Evolutionary conservation across 2,888 invertebrate genomes (phyloP).

Genomic region (Tenodera sinensis): DNA sequence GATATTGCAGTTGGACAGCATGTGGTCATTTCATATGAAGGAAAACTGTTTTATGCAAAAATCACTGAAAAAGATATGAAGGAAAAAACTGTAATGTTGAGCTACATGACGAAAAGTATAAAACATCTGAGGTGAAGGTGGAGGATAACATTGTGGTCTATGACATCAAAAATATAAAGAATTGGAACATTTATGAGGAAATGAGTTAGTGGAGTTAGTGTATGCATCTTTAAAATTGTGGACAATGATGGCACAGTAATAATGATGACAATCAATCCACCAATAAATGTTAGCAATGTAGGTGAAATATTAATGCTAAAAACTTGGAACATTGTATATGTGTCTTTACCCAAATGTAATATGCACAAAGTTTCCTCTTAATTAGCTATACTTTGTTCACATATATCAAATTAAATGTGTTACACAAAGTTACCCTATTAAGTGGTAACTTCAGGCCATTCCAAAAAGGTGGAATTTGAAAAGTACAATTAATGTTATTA

Average conservation of each 20-base stretch:
- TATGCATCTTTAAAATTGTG: no score
- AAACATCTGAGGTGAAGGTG: neutral
- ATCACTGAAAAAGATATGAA: no score
- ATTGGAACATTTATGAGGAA: neutral
- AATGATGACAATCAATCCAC: neutral
- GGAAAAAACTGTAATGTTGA: neutral
- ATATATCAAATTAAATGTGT: neutral
- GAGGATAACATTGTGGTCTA: neutral
- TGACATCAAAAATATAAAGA: neutral
- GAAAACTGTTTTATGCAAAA: neutral
- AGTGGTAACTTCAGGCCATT: no score
- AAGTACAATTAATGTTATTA: no score
- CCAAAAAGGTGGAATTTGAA: no score
- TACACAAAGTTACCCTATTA: neutral
- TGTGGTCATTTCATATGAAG: neutral
- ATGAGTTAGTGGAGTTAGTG: neutral
- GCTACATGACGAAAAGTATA: neutral
- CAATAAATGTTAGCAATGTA: neutral
- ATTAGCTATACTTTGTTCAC: neutral
- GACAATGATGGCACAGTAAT: neutral
- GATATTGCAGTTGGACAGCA: neutral
- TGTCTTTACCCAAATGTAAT: no score
- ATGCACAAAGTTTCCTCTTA: neutral
- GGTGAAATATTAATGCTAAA: no score
- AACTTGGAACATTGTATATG: no score